Conservation (phyloP, 2,888 invertebrate genomes). For the Yponomeuta plumbellus region DNA sequence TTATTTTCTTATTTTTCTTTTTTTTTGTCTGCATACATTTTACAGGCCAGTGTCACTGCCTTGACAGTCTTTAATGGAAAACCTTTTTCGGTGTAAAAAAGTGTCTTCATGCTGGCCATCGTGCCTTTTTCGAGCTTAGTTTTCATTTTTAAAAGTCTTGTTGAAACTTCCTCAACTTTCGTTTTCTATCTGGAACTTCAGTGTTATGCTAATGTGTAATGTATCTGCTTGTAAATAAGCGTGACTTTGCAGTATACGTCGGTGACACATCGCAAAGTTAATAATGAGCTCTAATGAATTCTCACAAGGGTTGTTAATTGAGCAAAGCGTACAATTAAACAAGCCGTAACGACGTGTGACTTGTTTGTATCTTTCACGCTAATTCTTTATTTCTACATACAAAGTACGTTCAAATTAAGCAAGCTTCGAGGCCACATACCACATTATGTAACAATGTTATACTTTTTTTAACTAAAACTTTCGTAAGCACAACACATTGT, state of each 20-base stretch:
- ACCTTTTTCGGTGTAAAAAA: not conserved
- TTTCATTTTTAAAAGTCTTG: not conserved
- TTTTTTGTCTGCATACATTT: not conserved
- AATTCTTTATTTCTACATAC: not conserved
- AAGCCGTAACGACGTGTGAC: conserved; percentile 16
- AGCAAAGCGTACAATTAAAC: conserved; percentile 28
- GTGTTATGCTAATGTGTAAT: not conserved
- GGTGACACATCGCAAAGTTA: conserved; percentile 19
- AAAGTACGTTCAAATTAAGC: not conserved
- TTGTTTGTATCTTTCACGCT: conserved; percentile 10
- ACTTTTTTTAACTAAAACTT: too few relatives aligned
- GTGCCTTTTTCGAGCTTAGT: not conserved
- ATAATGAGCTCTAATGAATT: conserved; percentile 26
- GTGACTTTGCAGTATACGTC: conserved; percentile 15
- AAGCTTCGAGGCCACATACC: not conserved
- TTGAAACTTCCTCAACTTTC: not conserved
- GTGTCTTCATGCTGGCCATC: not conserved
- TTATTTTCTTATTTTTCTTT: not conserved
- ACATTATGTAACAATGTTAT: too few relatives aligned
- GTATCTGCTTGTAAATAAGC: conserved; percentile 13
- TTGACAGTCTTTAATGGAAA: not conserved
- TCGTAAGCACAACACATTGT: too few relatives aligned
- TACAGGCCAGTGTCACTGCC: not conserved
- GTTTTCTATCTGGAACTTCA: not conserved
- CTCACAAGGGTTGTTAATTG: conserved; percentile 29